These are phyloP conservation scores for Mesocricetus auratus DNA, from an alignment of 2,113 vertebrate species.

Conservation along the genomic window DNA sequence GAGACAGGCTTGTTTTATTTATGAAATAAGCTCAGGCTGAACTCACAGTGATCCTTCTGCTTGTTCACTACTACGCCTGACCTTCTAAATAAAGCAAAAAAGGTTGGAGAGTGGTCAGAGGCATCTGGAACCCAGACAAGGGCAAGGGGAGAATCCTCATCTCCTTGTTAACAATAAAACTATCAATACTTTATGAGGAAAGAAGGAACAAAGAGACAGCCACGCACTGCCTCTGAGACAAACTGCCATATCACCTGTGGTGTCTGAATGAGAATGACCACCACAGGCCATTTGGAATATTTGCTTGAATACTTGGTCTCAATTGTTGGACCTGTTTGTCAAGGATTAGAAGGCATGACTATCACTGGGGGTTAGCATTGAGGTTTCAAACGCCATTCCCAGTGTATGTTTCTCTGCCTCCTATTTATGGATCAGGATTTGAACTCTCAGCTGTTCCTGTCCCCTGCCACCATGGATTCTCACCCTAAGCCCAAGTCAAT, in stretches of 20 bases:
- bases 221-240: neutral
- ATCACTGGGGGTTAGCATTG: neutral
- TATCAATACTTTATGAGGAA: neutral
- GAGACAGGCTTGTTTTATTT: neutral
- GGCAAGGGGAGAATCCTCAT: neutral
- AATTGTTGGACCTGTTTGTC: neutral
- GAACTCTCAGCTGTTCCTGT: neutral
- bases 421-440: neutral
- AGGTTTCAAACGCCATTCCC: neutral
- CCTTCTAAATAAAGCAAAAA: neutral
- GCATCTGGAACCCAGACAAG: neutral
- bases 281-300: neutral
- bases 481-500: neutral
- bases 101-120: neutral
- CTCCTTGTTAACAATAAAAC: neutral
- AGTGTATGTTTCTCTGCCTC: neutral
- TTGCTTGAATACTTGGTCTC: neutral
- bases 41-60: neutral
- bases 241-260: neutral
- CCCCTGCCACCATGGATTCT: neutral
- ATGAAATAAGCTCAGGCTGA: neutral
- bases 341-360: neutral
- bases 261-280: neutral
- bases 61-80: neutral
- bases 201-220: neutral